Evolutionary conservation across 2,113 vertebrate species (phyloP).

Genomic region (Delphinapterus leucas): DNA sequence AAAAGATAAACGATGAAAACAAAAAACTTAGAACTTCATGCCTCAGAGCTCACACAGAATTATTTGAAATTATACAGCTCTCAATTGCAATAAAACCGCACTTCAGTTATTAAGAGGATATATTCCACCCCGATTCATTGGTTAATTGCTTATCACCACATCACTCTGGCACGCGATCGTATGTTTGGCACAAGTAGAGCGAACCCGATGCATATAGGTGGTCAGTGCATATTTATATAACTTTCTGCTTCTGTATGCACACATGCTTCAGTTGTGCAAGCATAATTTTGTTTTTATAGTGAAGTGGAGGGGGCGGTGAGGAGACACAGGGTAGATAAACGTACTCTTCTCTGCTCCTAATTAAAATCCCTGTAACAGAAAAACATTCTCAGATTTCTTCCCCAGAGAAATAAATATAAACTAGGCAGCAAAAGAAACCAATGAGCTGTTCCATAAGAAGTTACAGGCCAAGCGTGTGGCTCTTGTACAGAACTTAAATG

Average conservation of each 20-base stretch:
- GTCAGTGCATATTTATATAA: background rate
- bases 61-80: constrained; percentile 45
- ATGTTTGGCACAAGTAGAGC: background rate
- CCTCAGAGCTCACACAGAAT: constrained; percentile 38
- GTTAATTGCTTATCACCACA: constrained; percentile 32
- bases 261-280: background rate
- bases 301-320: background rate
- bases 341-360: background rate
- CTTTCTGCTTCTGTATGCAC: background rate
- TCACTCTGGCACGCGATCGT: background rate
- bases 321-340: background rate
- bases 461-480: background rate
- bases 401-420: constrained; percentile 9
- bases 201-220: background rate
- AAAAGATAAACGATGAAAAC: constrained; percentile 45
- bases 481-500: background rate
- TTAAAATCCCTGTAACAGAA: background rate
- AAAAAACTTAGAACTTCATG: background rate
- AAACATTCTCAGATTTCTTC: background rate
- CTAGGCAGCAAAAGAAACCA: background rate
- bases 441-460: background rate
- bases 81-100: constrained; percentile 18
- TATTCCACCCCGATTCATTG: background rate
- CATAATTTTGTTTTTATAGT: background rate
- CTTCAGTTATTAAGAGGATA: constrained; percentile 4